Conservation (phyloP, 2,797 vertebrate species). For the Lemur catta region DNA sequence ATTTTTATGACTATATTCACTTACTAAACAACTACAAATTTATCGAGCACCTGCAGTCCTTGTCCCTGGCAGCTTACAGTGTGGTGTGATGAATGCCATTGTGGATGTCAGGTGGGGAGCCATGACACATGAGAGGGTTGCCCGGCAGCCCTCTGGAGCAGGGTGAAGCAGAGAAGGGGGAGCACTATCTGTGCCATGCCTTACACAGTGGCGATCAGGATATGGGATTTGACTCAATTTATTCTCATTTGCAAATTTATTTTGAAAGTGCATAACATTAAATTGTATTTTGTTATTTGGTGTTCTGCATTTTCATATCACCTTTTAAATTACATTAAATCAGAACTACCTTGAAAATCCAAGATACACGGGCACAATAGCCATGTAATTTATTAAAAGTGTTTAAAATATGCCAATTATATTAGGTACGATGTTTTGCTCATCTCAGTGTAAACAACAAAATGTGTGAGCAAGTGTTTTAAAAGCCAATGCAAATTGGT, state of each 20-base stretch:
- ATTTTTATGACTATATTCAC: neutral
- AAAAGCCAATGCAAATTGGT: neutral
- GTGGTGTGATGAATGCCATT: neutral
- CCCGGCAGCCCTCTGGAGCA: neutral
- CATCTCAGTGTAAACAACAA: neutral
- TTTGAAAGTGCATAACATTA: neutral
- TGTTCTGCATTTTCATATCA: constrained; percentile 30
- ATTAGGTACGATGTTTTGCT: neutral
- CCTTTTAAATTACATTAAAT: constrained; percentile 29
- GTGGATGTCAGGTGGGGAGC: neutral
- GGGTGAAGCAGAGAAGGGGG: neutral
- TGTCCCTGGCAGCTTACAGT: neutral
- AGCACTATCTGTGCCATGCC: neutral
- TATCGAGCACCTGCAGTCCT: neutral
- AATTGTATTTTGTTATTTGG: constrained; percentile 7
- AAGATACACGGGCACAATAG: neutral
- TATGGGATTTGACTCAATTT: neutral
- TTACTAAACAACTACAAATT: neutral
- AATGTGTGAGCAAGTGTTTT: neutral
- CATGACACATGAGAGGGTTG: fast-evolving
- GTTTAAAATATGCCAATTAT: neutral
- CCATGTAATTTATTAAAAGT: neutral
- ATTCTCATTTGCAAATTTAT: neutral
- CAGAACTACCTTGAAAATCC: constrained; percentile 4
- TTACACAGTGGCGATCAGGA: neutral